phyloP scores from a whole-genome alignment of 2,888 invertebrate genomes.

The Branchinecta sandiegonensis region DNA sequence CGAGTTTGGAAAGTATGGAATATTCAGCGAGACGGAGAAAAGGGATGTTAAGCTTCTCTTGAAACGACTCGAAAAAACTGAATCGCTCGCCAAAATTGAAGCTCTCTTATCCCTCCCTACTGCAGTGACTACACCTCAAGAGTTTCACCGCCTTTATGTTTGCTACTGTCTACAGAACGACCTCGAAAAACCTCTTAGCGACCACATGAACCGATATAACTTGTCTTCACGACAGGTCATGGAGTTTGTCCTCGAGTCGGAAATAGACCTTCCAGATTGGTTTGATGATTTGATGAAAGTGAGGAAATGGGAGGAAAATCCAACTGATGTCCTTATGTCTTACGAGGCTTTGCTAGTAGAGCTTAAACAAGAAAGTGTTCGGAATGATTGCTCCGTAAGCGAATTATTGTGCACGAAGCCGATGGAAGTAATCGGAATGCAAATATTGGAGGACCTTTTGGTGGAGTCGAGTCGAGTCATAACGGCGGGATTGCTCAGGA shows the following conservation, averaged over 20 bases:
- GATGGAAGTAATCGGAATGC: background rate
- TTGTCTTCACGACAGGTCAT: background rate
- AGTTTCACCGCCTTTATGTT: background rate
- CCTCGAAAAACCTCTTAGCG: background rate
- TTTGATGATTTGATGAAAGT: constrained; percentile 1
- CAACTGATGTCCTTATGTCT: background rate
- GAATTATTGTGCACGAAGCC: background rate
- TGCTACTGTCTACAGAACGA: background rate
- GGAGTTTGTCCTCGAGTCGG: background rate
- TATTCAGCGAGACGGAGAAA: background rate
- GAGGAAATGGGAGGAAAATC: background rate
- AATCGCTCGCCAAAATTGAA: constrained; percentile 4
- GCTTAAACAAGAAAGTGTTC: background rate
- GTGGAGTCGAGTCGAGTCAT: background rate
- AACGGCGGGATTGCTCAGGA: background rate
- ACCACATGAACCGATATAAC: constrained; percentile 14
- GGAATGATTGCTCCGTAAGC: background rate
- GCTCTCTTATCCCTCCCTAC: background rate
- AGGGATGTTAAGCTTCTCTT: background rate
- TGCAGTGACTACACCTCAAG: background rate
- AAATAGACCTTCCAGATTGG: background rate
- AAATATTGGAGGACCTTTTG: background rate
- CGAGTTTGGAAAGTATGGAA: background rate
- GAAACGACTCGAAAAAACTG: background rate
- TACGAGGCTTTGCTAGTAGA: background rate